Conservation (phyloP, 1,140 invertebrate genomes). For the Apis dorsata region DNA sequence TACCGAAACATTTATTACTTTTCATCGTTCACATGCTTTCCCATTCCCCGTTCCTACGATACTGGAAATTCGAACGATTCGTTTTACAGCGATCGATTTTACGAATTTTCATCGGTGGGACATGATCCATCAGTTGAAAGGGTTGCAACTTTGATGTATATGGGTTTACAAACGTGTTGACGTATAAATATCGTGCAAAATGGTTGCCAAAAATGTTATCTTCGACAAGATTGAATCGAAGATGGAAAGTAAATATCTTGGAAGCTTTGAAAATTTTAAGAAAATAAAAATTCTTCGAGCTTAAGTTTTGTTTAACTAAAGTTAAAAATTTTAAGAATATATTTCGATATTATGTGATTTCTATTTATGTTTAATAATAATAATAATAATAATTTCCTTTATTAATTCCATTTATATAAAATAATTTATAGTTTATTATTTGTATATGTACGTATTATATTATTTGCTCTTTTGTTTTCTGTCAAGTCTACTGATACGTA, state of each 20-base stretch:
- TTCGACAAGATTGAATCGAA: neutral
- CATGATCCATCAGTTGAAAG: neutral
- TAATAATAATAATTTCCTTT: too few relatives aligned
- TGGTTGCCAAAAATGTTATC: neutral
- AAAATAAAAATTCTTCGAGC: neutral
- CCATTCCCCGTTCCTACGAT: neutral
- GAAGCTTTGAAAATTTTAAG: neutral
- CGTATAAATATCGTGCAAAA: neutral
- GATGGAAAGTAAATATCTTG: neutral
- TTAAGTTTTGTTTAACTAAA: too few relatives aligned
- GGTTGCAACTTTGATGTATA: neutral
- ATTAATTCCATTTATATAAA: too few relatives aligned
- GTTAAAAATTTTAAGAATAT: too few relatives aligned
- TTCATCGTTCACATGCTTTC: neutral
- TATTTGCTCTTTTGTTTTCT: too few relatives aligned
- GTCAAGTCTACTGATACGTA: neutral
- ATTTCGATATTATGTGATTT: too few relatives aligned
- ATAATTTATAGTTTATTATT: neutral
- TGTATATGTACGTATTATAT: too few relatives aligned
- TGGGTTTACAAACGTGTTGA: neutral
- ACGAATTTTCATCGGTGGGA: neutral
- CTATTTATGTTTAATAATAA: too few relatives aligned
- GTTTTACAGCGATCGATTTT: neutral
- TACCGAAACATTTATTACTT: slow-evolving; percentile 28
- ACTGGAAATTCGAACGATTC: neutral